Base-by-base conservation (phyloP, 2,888 invertebrate species). In the Acronicta psi region DNA sequence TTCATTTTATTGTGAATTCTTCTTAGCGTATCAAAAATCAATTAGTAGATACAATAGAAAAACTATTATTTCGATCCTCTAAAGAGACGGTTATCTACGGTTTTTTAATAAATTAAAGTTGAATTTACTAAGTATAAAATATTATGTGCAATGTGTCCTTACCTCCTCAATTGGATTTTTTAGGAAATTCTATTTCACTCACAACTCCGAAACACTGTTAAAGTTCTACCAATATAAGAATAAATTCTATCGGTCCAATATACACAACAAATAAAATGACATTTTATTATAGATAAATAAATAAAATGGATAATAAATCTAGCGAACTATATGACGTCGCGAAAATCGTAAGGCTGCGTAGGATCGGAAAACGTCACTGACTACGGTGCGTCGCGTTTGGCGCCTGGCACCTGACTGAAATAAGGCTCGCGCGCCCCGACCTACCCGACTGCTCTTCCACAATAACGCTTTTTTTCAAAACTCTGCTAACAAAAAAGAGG, bases 351-450 rank as follows among this genome's bases (percentile, higher is more conserved):
- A 89, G 89, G 88, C 86, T 86, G 81, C 76, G 78, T 69, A 73
- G 85, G 87, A 71, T 72, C 62, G 68, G 73, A 62, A 63, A 71
- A 71, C 75, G 79, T 62, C 76, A 69, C 80, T 70, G 67, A 75
- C 81, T 80, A 75, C 85, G 81, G 83, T 91, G 90, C 86, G 89
- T 84, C 87, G 88, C 89, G 91, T 74, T 82, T 88, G 93, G 89
- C 92, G 93, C 87, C 84, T 81, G 88, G 86, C 93, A 93, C 93
- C 92, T 91, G 92, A 93, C 93, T 93, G 92, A 89, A 88, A 84
- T 74, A 80, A 90, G 90, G 88, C 89, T 90, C 87, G 87, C 89
- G 89, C 91, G 90, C 90, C 91, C 89, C 92, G 93, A 93, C 93
- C 93, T 93, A 93, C 91, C 92, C 93, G 83, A 93, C 89, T 83